Percentiles rank a stretch among this genome's conserved stretches.
Evolutionary conservation across 92 coral and sea anemone species (phyloP).

Genomic region (Epizoanthus stellaris): DNA sequence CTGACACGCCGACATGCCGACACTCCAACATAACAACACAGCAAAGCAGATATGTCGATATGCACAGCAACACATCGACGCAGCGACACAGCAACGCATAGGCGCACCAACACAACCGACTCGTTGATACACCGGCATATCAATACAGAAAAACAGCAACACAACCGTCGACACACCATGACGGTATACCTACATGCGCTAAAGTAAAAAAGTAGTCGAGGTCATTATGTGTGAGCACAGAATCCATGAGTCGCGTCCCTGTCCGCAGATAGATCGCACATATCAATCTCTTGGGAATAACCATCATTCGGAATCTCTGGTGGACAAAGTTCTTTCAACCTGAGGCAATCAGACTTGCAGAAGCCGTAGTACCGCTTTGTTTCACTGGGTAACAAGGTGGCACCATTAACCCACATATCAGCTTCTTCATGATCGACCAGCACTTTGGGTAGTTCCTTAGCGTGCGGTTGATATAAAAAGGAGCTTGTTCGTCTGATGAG

Average conservation of each 20-base stretch:
- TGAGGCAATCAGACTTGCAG: conserved; percentile 21
- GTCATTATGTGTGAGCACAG: conserved; percentile 35
- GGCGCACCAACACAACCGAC: too few relatives aligned
- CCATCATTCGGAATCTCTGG: background rate
- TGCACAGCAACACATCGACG: too few relatives aligned
- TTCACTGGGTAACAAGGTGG: conserved; percentile 41
- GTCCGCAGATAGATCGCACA: conserved; percentile 9
- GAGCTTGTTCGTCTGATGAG: background rate
- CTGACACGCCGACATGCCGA: too few relatives aligned
- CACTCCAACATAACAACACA: too few relatives aligned
- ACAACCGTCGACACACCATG: too few relatives aligned
- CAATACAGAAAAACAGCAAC: too few relatives aligned
- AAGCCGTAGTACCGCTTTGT: conserved; percentile 22
- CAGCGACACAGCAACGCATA: too few relatives aligned
- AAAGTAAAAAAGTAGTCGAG: background rate
- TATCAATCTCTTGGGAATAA: background rate
- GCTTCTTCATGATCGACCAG: conserved; percentile 16
- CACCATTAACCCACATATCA: background rate
- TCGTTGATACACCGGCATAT: too few relatives aligned
- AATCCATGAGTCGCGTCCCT: conserved; percentile 26
- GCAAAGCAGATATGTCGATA: too few relatives aligned
- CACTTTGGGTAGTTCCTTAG: conserved; percentile 3
- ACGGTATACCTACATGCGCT: too few relatives aligned
- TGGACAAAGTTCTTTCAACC: conserved; percentile 28
- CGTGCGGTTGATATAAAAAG: background rate